Evolutionary conservation across 2,797 vertebrate genomes (phyloP), one percentile per base, ranked within the genome.

Genomic region (Rhinoraja longicauda): DNA sequence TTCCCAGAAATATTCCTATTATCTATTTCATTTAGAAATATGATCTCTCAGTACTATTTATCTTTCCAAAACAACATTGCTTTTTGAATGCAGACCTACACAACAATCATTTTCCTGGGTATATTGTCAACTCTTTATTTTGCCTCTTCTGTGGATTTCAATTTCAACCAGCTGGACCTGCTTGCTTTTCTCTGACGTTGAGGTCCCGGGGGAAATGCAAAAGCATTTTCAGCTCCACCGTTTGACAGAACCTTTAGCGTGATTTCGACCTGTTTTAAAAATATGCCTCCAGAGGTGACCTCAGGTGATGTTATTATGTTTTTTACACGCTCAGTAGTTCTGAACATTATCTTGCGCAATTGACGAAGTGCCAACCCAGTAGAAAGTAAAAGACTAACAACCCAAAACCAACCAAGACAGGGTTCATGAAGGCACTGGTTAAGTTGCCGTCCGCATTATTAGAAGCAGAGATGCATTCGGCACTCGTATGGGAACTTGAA

Each of bases 401-500:
- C 24, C 26, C 81, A 67, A 88, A 45, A 64, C 17, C 29, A 67
- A 36, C n/a, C 0, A 67, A 36, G 59, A 19, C 59, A 62, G n/a
- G 84, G 15, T 62, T 88, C 84, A 88, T n/a, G 21, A 88, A 36
- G n/a, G 84, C 5, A 67, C n/a, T 36, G 29, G 62, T 36, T n/a
- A 88, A 21, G 84, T 67, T 67, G n/a, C n/a, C 21, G n/a, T 17
- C 59, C 19, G 17, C 29, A 32, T 88, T 67, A 88, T 88, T 88
- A 32, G n/a, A 88, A 32, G 64, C 8, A 36, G 84, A 86, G 26
- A 29, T 17, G 15, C 59, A 88, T 64, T 36, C 67, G 57, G 29
- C 57, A 86, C 59, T 86, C 57, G 17, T 86, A 19, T 88, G 59
- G 84, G 57, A 67, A 88, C 84, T 88, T 84, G 17, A 32, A 67